phyloP scores from a whole-genome alignment of 2,888 invertebrate genomes.

The Tetanocera ferruginea region DNA sequence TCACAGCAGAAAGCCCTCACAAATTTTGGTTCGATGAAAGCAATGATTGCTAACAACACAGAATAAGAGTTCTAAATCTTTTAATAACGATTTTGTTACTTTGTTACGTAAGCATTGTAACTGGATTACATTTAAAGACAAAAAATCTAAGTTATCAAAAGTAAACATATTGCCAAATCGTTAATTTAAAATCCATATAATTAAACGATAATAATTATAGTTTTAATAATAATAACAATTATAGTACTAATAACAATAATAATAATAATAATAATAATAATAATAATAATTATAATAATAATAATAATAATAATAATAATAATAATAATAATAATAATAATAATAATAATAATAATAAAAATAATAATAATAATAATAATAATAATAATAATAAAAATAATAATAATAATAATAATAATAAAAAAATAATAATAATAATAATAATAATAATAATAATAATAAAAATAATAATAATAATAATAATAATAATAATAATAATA shows the following conservation, averaged over 20 bases:
- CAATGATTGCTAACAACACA: slow-evolving; percentile 14
- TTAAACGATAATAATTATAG: no score
- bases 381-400: neutral
- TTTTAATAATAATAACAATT: no score
- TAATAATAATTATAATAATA: neutral
- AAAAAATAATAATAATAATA: neutral
- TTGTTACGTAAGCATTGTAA: slow-evolving; percentile 21
- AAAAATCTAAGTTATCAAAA: neutral
- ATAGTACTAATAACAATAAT: no score
- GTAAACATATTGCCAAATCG: neutral
- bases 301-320: neutral
- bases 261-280: no score
- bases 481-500: neutral
- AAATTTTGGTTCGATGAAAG: slow-evolving; percentile 16
- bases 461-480: neutral
- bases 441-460: neutral
- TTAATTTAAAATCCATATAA: neutral
- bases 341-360: neutral
- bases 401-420: neutral
- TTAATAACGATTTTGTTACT: slow-evolving; percentile 18
- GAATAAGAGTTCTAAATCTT: neutral
- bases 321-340: neutral
- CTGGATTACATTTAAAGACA: slow-evolving; percentile 11
- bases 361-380: neutral
- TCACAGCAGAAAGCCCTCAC: slow-evolving; percentile 1